Conservation (phyloP, 2,797 vertebrate genomes). For the Galagoides demidoff region DNA sequence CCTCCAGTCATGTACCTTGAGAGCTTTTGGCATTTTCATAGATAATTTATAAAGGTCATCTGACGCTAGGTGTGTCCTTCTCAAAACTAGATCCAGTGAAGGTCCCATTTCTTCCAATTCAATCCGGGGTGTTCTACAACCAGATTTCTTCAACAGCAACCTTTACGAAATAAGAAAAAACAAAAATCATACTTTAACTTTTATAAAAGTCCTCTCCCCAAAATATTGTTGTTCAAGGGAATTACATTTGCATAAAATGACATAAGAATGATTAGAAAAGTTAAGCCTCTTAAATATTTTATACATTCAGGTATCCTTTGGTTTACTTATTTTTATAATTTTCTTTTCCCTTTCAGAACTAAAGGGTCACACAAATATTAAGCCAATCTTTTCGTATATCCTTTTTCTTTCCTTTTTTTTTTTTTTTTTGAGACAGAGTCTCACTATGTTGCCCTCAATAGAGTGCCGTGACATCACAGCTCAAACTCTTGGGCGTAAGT, state of each 20-base stretch:
- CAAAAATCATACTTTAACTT: background rate
- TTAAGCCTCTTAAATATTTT: conserved; percentile 22
- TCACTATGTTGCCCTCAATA: no score
- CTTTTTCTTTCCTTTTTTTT: background rate
- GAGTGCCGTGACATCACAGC: no score
- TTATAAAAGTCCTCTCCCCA: conserved; percentile 12
- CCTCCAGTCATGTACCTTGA: conserved; percentile 90
- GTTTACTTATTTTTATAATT: background rate
- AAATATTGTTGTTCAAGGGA: conserved; percentile 15
- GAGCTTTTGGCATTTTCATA: conserved; percentile 92
- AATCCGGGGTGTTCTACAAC: conserved; percentile 95
- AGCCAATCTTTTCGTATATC: background rate
- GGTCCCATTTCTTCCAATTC: conserved; percentile 98
- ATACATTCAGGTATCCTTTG: background rate
- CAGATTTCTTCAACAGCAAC: conserved; percentile 96
- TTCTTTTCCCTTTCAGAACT: background rate
- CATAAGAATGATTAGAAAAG: background rate
- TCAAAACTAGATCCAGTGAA: conserved; percentile 92
- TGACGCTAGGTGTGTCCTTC: conserved; percentile 95
- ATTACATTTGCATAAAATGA: conserved; percentile 12
- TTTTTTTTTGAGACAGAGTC: no score
- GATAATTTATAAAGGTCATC: conserved; percentile 95
- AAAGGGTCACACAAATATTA: background rate
- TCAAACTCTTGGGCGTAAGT: no score
- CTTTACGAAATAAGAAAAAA: conserved; percentile 80